Percentiles rank a stretch among this genome's conserved stretches.
Conservation (phyloP, 2,888 invertebrate genomes). For the Drosophila borborema region DNA sequence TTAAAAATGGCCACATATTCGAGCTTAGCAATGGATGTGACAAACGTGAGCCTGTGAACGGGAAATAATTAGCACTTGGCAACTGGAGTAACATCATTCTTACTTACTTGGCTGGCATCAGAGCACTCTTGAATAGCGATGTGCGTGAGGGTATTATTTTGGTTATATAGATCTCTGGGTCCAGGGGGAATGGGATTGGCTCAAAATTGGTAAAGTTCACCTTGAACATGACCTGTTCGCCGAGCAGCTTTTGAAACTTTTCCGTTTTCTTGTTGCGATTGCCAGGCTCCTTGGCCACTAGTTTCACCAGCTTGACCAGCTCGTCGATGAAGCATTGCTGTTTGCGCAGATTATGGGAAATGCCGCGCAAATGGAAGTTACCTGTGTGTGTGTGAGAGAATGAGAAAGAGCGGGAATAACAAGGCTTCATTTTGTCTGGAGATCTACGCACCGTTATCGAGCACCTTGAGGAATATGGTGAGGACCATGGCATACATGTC, state of each 20-base stretch:
- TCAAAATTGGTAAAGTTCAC: conserved; percentile 96
- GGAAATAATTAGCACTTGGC: not conserved
- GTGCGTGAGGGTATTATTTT: conserved; percentile 96
- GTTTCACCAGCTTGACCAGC: conserved; percentile 94
- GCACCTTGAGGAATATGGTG: conserved; percentile 91
- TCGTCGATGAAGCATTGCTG: conserved; percentile 97
- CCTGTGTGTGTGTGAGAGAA: conserved; percentile 84
- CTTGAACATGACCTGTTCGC: conserved; percentile 92
- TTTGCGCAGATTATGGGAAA: conserved; percentile 91
- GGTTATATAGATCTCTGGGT: conserved; percentile 95
- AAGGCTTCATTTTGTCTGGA: accelerated
- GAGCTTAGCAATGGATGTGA: conserved; percentile 89
- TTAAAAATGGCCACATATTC: conserved; percentile 98
- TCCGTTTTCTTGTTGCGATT: conserved; percentile 97
- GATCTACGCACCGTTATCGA: conserved; percentile 87
- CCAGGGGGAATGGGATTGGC: conserved; percentile 96
- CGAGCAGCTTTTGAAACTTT: conserved; percentile 92
- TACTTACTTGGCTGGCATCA: conserved; percentile 93
- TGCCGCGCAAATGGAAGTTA: conserved; percentile 89
- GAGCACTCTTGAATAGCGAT: conserved; percentile 96
- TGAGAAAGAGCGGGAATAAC: not conserved
- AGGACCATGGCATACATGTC: conserved; percentile 96
- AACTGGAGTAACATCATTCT: not conserved
- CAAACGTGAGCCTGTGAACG: conserved; percentile 90
- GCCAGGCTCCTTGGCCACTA: conserved; percentile 95